Percentiles rank a stretch among this genome's conserved stretches.
Conservation (phyloP, 1,140 invertebrate genomes). For the Hylaeus volcanicus region DNA sequence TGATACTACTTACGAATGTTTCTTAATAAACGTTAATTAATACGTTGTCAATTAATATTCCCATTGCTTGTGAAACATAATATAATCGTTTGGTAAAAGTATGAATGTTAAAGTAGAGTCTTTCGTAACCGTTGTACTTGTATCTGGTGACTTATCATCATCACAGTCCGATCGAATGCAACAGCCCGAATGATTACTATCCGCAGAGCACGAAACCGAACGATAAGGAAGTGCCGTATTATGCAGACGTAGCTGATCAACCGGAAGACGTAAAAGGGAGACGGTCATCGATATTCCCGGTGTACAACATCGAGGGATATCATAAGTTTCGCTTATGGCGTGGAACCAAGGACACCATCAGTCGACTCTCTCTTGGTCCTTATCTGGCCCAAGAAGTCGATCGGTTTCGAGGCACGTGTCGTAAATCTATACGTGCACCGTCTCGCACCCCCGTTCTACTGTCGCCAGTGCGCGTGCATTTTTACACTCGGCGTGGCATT, state of each 20-base stretch:
- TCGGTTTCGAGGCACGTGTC: not conserved
- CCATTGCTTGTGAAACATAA: too few relatives aligned
- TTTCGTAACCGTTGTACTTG: too few relatives aligned
- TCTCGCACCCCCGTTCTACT: not conserved
- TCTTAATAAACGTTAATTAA: too few relatives aligned
- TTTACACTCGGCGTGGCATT: conserved; percentile 49
- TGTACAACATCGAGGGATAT: not conserved
- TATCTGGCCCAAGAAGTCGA: not conserved
- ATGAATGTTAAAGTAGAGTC: too few relatives aligned
- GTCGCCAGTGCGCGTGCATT: not conserved
- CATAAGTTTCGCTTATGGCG: conserved; percentile 13
- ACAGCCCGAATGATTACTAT: not conserved
- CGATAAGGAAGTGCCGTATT: not conserved
- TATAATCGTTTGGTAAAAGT: too few relatives aligned
- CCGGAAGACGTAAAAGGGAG: not conserved
- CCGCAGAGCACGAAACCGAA: not conserved
- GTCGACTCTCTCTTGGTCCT: not conserved
- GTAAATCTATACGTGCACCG: conserved; percentile 5
- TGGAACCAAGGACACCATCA: conserved; percentile 15
- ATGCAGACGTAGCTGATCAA: conserved; percentile 1
- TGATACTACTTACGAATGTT: too few relatives aligned
- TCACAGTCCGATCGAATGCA: not conserved
- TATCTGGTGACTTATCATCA: not conserved
- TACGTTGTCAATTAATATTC: too few relatives aligned
- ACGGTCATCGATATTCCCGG: conserved; percentile 1